A percentile compares a stretch with the other conserved stretches of the same genome.
phyloP scores from a whole-genome alignment of 35 echinoderm and acorn worm species.

The Chiridota heheva region DNA sequence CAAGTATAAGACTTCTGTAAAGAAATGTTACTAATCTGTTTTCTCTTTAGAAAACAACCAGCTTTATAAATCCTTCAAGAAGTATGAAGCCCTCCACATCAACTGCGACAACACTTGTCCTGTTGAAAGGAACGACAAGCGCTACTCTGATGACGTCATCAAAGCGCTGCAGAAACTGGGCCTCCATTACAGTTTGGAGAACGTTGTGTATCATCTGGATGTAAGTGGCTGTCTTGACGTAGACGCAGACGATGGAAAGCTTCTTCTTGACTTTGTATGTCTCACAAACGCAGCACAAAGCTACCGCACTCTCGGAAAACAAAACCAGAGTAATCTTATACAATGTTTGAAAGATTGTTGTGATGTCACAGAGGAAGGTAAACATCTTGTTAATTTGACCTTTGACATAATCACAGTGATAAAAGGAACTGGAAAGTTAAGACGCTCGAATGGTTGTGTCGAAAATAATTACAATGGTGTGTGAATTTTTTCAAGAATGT shows the following conservation, averaged over 20 bases:
- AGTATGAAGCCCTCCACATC: conserved; percentile 56
- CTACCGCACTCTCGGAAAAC: conserved; percentile 65
- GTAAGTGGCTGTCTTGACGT: conserved; percentile 73
- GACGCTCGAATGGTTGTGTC: too few relatives aligned
- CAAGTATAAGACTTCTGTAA: too few relatives aligned
- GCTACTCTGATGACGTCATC: conserved; percentile 86
- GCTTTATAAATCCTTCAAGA: conserved; percentile 64
- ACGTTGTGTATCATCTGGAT: conserved; percentile 68
- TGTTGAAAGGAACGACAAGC: conserved; percentile 65
- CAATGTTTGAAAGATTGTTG: conserved; percentile 64
- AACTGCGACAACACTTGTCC: conserved; percentile 32
- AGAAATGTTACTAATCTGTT: too few relatives aligned
- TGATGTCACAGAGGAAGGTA: conserved; percentile 29
- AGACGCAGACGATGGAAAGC: conserved; percentile 49
- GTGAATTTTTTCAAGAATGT: too few relatives aligned
- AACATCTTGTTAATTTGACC: conserved; percentile 53
- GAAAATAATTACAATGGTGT: too few relatives aligned
- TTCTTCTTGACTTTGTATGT: conserved; percentile 85
- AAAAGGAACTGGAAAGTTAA: too few relatives aligned
- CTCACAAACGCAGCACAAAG: conserved; percentile 81
- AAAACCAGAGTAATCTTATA: conserved; percentile 58
- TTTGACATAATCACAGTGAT: conserved; percentile 73
- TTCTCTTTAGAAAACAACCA: conserved; percentile 59
- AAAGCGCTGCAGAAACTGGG: conserved; percentile 55
- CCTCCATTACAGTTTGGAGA: conserved; percentile 57